Evolutionary conservation across 2,113 vertebrate species (phyloP).

Genomic region (Indicator maculatus): DNA sequence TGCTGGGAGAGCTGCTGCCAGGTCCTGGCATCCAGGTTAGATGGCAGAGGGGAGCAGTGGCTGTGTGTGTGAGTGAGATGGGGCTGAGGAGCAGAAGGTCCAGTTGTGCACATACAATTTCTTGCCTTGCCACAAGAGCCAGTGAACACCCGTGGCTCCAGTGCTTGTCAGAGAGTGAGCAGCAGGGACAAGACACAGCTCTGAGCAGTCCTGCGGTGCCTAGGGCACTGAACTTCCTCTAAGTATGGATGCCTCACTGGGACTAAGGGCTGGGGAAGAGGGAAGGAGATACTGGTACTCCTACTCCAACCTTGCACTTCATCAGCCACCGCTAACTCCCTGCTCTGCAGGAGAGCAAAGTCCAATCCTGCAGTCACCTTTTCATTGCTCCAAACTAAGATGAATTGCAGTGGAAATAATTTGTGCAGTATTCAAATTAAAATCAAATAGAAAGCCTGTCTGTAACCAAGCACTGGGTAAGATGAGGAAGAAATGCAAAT

Average conservation of each 20-base stretch:
- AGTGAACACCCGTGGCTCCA: background rate
- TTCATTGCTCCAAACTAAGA: background rate
- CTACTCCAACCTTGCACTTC: background rate
- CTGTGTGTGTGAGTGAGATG: background rate
- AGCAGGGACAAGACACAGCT: background rate
- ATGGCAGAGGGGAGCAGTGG: background rate
- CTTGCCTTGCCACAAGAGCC: background rate
- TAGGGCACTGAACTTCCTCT: background rate
- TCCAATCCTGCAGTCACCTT: background rate
- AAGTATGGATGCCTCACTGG: rapidly evolving
- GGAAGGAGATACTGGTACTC: background rate
- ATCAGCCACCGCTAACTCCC: background rate
- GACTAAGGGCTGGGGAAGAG: background rate
- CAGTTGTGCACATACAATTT: background rate
- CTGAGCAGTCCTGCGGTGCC: rapidly evolving
- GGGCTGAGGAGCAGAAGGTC: background rate
- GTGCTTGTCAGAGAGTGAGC: background rate
- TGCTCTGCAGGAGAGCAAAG: background rate
- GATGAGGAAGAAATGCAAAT: conserved; percentile 17
- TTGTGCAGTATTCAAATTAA: conserved; percentile 10
- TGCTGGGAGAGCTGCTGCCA: background rate
- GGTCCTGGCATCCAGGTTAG: rapidly evolving
- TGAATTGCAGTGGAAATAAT: background rate
- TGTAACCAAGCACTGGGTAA: background rate
- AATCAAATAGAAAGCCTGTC: background rate